Base-by-base conservation (phyloP, 2,888 invertebrate genomes). In the Lithodes maja region DNA sequence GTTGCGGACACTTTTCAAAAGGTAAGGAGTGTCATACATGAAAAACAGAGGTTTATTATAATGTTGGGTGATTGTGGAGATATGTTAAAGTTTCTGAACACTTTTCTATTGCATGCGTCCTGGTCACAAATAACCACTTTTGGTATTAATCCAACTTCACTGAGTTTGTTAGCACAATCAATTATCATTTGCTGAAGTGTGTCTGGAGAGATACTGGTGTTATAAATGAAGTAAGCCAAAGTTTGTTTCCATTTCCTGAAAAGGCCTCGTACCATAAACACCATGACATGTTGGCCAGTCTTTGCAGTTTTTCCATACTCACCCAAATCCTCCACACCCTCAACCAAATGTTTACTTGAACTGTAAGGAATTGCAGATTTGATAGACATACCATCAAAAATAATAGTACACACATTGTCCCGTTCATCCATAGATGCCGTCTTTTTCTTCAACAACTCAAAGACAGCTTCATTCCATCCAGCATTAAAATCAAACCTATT, bases 111-210 rank as follows among this genome's bases (percentile, higher is more conserved):
- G 17, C 50, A 15, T 50, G 50, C 68, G 52, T 83, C 69, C 50
- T 83, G 82, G 15, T 83, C 82, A 83, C 69, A 83, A 3, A 83
- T 55, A 12, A 68, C 69, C 12, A 69, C 49, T n/a, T 83, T 69
- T 3, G 69, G 81, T 55, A 81, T 55, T 15, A 55, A 15, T 5
- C n/a, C n/a, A 33, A 61, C 9, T 12, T 78, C 52, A 12, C n/a
- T 0, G 1, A 81, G 17, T 61, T 81, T 81, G 1, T 3, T 7
- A 7, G 49, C 5, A 33, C 81, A 81, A n/a, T 81, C 61, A 15
- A 12, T 3, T 12, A 81, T 33, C 81, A 81, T 81, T 17, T 61
- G 1, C 81, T 81, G 9, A n/a, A 81, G 81, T 1, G 49, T 17
- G 2, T 81, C 81, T 9, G 61, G 61, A 7, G 15, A 55, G 0